phyloP scores from a whole-genome alignment of 2,888 invertebrate genomes.

The Drosophila setosimentum region DNA sequence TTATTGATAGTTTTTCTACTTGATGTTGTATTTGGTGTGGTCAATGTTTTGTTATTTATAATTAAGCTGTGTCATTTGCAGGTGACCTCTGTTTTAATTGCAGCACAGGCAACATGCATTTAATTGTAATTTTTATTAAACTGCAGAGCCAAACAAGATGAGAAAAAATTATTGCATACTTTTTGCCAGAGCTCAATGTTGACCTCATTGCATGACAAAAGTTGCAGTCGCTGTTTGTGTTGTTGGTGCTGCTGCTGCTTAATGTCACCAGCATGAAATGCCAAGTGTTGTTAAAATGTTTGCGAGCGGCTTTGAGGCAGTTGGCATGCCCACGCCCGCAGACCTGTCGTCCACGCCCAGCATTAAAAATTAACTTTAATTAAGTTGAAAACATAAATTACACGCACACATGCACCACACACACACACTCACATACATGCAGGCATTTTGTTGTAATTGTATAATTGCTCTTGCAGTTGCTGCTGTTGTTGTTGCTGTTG shows the following conservation, averaged over 20 bases:
- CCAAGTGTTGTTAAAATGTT: conserved; percentile 80
- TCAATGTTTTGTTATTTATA: conserved; percentile 63
- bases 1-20: conserved; percentile 11
- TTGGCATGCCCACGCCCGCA: conserved; percentile 64
- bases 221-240: conserved; percentile 46
- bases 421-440: conserved; percentile 31
- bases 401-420: conserved; percentile 61
- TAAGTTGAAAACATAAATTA: conserved; percentile 82
- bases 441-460: conserved; percentile 52
- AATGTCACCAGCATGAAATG: conserved; percentile 79
- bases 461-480: conserved; percentile 37
- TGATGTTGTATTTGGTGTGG: conserved; percentile 17
- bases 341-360: conserved; percentile 59
- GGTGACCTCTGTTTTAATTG: conserved; percentile 40
- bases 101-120: conserved; percentile 58
- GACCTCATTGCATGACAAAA: conserved; percentile 78
- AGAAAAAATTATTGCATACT: conserved; percentile 47
- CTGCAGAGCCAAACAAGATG: conserved; percentile 42
- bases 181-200: conserved; percentile 64
- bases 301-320: conserved; percentile 75
- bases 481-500: conserved; percentile 33
- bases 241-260: conserved; percentile 58
- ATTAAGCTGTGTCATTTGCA: conserved; percentile 68
- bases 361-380: conserved; percentile 82
- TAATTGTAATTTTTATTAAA: conserved; percentile 77